Percentiles rank a stretch among this genome's conserved stretches.
These are phyloP conservation scores for Lophotriccus pileatus DNA, from an alignment of 2,797 vertebrate genomes.

Conservation along the genomic window DNA sequence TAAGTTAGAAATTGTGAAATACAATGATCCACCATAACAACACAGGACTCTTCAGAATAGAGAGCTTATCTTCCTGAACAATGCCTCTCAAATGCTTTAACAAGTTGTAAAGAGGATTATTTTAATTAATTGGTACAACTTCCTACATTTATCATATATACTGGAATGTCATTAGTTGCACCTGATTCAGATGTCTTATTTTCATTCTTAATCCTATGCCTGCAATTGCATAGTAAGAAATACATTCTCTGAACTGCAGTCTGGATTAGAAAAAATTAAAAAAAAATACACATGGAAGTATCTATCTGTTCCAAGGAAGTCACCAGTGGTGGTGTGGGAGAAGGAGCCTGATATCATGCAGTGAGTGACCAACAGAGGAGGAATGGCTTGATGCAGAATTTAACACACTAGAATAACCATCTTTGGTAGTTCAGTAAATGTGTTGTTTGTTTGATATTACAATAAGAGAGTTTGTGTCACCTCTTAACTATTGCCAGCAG, in stretches of 20 bases:
- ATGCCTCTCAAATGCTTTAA: constrained; percentile 63
- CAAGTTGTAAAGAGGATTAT: constrained; percentile 67
- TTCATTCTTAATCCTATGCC: neutral
- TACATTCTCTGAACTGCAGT: neutral
- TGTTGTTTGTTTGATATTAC: neutral
- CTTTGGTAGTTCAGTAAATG: neutral
- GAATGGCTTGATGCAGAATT: neutral
- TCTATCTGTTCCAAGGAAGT: neutral
- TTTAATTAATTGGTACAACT: constrained; percentile 73
- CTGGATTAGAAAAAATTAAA: neutral
- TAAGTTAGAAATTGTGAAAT: neutral
- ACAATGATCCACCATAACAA: neutral
- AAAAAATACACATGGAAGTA: neutral
- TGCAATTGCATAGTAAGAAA: neutral
- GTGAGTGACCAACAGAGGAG: neutral
- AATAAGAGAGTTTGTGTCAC: neutral
- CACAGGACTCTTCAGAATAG: neutral
- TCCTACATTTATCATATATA: constrained; percentile 36
- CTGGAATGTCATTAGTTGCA: constrained; percentile 5
- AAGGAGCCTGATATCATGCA: neutral
- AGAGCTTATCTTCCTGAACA: constrained; percentile 51
- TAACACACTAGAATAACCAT: neutral
- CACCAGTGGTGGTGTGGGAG: neutral
- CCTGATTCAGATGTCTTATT: neutral
- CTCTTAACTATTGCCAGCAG: neutral